Evolutionary conservation across 2,888 invertebrate genomes (phyloP).

Genomic region (Sminthurides aquaticus): DNA sequence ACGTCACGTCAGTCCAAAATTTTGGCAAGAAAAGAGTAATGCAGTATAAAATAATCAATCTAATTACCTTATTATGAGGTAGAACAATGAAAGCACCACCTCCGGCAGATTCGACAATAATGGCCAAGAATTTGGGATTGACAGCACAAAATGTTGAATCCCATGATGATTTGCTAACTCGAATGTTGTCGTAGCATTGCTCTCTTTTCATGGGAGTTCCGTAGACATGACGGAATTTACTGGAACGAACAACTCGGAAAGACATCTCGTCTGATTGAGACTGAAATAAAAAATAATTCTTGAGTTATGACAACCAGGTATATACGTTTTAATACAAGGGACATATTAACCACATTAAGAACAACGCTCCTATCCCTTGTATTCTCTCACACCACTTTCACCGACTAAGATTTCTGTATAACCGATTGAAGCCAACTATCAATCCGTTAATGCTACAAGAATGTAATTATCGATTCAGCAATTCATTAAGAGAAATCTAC

Average conservation of each 20-base stretch:
- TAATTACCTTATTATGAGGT: slow-evolving; percentile 84
- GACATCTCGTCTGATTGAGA: slow-evolving; percentile 58
- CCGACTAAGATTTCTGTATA: too few species aligned
- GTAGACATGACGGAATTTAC: slow-evolving; percentile 95
- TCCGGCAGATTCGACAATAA: slow-evolving; percentile 93
- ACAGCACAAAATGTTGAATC: slow-evolving; percentile 97
- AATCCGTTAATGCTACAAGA: too few species aligned
- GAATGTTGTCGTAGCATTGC: slow-evolving; percentile 93
- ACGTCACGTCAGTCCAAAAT: background rate
- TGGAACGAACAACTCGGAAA: slow-evolving; percentile 92
- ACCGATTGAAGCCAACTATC: too few species aligned
- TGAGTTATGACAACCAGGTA: background rate
- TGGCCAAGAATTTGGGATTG: slow-evolving; percentile 94
- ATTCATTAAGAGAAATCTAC: too few species aligned
- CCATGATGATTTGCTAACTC: slow-evolving; percentile 70
- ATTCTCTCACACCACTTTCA: too few species aligned
- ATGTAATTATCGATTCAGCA: too few species aligned
- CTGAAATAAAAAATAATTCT: slow-evolving; percentile 5
- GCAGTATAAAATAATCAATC: too few species aligned
- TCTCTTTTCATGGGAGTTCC: slow-evolving; percentile 87
- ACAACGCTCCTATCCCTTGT: too few species aligned
- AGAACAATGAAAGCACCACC: slow-evolving; percentile 93
- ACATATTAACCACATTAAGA: too few species aligned
- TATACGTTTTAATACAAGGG: too few species aligned
- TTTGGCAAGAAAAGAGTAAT: background rate